Percentiles rank a stretch among this genome's conserved stretches.
phyloP scores from a whole-genome alignment of 2,113 vertebrate genomes.

The Limnothrissa miodon region DNA sequence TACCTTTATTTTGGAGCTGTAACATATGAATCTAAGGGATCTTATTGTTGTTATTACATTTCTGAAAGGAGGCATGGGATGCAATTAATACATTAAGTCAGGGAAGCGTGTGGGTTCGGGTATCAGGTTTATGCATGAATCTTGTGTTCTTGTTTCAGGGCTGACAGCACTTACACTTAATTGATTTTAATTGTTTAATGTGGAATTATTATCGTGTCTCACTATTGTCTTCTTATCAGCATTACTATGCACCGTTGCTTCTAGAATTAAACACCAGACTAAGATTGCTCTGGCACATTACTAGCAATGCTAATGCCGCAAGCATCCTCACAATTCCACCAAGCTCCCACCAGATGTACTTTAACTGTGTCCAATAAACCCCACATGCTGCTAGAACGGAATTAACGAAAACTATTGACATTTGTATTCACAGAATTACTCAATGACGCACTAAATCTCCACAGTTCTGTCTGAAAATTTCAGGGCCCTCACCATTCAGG shows the following conservation, averaged over 20 bases:
- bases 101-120: not conserved
- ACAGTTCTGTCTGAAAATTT: slow-evolving; percentile 27
- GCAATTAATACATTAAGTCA: not conserved
- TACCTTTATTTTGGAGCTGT: not conserved
- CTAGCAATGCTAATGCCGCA: slow-evolving; percentile 24
- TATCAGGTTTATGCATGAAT: not conserved
- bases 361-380: slow-evolving; percentile 37
- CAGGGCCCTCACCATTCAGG: not conserved
- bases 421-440: slow-evolving; percentile 37
- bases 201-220: not conserved
- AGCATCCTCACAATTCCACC: not conserved
- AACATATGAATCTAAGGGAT: not conserved
- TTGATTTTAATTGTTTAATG: not conserved
- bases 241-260: not conserved
- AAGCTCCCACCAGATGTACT: slow-evolving; percentile 1
- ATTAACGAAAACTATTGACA: slow-evolving; percentile 27
- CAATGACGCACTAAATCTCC: slow-evolving; percentile 34
- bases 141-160: not conserved
- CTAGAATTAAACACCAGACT: slow-evolving; percentile 39
- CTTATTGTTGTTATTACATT: not conserved
- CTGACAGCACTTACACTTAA: not conserved
- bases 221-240: not conserved
- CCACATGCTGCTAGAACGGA: slow-evolving; percentile 17
- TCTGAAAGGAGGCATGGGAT: too few relatives aligned
- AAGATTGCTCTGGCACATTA: slow-evolving; percentile 28